A percentile compares a stretch with the other conserved stretches of the same genome.
phyloP scores from a whole-genome alignment of 2,797 vertebrate genomes.

The Thunnus albacares region DNA sequence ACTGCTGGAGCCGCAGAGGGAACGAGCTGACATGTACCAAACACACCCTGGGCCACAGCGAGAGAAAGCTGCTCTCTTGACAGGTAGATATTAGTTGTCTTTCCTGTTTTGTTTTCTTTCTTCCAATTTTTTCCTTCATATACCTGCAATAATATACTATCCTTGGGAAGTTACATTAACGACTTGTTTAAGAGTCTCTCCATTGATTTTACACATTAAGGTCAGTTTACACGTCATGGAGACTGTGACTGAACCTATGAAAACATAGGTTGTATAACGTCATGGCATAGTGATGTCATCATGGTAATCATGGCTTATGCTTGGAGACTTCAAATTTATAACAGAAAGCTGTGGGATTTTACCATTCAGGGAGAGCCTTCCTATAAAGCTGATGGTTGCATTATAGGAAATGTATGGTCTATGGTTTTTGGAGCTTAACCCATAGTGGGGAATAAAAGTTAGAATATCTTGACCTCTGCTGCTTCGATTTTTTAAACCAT shows the following conservation, averaged over 20 bases:
- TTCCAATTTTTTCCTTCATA: not conserved
- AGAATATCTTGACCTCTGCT: too few species aligned
- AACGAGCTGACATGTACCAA: conserved; percentile 78
- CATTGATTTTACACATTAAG: not conserved
- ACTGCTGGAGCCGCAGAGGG: conserved; percentile 68
- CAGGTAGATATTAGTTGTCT: conserved; percentile 61
- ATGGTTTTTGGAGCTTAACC: not conserved
- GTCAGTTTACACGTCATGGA: not conserved
- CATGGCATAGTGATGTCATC: not conserved
- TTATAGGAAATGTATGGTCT: not conserved
- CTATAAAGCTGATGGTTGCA: not conserved
- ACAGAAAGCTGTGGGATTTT: not conserved
- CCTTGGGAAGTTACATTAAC: not conserved
- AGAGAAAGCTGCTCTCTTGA: conserved; percentile 65
- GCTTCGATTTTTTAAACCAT: too few species aligned
- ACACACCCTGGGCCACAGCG: conserved; percentile 81
- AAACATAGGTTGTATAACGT: not conserved
- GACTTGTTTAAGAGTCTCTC: too few species aligned
- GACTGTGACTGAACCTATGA: not conserved
- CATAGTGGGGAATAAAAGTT: too few species aligned
- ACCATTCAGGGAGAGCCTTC: too few species aligned
- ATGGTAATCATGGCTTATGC: not conserved
- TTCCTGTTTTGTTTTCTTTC: conserved; percentile 3
- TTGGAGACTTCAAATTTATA: not conserved
- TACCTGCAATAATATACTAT: not conserved